Conservation (phyloP, 1,140 invertebrate species). For the Diuraphis noxia region DNA sequence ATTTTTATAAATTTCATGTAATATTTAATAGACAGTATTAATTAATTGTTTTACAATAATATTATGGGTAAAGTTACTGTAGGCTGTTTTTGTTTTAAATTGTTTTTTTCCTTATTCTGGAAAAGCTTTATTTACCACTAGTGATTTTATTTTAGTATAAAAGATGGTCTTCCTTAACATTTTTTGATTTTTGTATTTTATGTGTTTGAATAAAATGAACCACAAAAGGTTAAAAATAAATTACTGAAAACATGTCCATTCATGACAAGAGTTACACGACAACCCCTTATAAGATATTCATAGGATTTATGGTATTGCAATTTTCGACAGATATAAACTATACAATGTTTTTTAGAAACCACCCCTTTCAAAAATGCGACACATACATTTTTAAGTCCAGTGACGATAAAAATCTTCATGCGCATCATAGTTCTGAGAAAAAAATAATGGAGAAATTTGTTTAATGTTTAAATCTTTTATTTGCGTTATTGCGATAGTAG, state of each 20-base stretch:
- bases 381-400: not conserved
- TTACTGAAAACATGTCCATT: not conserved
- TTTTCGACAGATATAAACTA: slow-evolving; percentile 22
- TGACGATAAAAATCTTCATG: slow-evolving; percentile 3
- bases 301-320: slow-evolving; percentile 41
- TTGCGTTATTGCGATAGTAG: not conserved
- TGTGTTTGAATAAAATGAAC: not conserved
- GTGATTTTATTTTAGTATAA: not conserved
- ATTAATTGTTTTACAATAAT: not conserved
- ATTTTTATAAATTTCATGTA: no score
- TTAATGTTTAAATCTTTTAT: not conserved
- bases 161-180: not conserved
- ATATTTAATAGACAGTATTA: not conserved
- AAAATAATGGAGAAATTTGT: not conserved
- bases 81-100: not conserved
- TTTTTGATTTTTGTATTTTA: not conserved
- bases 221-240: slow-evolving; percentile 27
- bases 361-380: slow-evolving; percentile 19
- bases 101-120: not conserved
- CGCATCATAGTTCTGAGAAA: not conserved
- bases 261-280: not conserved
- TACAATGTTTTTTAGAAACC: slow-evolving; percentile 13
- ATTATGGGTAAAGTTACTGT: not conserved
- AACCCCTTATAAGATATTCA: not conserved
- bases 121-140: not conserved